Conservation (phyloP, 2,113 vertebrate species). For the Sula dactylatra region DNA sequence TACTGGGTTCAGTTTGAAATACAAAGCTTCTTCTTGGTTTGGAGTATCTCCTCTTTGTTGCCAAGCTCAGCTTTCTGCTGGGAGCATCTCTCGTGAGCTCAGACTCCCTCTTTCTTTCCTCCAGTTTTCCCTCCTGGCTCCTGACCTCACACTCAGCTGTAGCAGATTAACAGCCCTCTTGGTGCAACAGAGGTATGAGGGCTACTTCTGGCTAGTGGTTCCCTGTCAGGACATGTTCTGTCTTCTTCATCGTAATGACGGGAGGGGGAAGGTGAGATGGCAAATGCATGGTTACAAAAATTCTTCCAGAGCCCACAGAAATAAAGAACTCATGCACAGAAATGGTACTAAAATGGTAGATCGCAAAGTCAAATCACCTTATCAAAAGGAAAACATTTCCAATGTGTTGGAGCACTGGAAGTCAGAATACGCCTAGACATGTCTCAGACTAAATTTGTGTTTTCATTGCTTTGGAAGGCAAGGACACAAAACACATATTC, state of each 20-base stretch:
- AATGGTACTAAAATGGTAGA: background rate
- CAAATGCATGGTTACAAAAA: background rate
- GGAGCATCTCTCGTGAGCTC: background rate
- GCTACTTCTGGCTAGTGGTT: background rate
- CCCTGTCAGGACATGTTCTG: background rate
- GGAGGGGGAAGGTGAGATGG: background rate
- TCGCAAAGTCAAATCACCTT: background rate
- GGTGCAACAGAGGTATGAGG: rapidly evolving
- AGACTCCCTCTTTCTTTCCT: background rate
- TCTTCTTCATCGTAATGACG: background rate
- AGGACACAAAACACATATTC: background rate
- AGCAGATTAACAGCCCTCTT: background rate
- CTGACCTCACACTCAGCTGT: background rate
- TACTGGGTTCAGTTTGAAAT: background rate
- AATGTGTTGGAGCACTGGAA: background rate
- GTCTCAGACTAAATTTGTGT: background rate
- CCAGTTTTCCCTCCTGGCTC: background rate
- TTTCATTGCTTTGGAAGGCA: background rate
- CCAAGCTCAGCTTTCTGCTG: background rate
- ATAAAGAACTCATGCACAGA: background rate
- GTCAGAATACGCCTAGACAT: background rate
- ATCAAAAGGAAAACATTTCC: background rate
- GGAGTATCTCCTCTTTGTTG: background rate
- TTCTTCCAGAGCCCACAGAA: background rate
- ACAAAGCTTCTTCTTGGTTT: background rate